Evolutionary conservation across 2,113 vertebrate species (phyloP).

Genomic region (Anguilla rostrata): DNA sequence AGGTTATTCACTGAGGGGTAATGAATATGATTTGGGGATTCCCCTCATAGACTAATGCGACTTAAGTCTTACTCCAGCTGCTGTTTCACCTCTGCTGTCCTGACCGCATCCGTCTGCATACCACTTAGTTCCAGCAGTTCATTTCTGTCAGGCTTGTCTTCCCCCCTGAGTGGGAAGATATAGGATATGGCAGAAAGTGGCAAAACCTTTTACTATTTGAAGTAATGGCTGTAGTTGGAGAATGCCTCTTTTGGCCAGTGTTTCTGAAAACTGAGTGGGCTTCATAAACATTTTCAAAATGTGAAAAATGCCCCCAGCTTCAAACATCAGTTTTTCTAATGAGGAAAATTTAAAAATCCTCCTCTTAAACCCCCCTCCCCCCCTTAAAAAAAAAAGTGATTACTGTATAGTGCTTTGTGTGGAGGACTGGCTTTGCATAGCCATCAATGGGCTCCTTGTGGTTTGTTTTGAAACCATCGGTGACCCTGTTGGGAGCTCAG

Average conservation of each 20-base stretch:
- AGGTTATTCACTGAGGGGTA: neutral
- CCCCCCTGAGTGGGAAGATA: neutral
- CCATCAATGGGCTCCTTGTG: slow-evolving; percentile 30
- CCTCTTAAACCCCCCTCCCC: neutral
- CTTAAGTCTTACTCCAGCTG: neutral
- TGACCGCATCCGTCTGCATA: neutral
- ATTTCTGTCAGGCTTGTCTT: neutral
- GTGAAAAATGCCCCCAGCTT: slow-evolving; percentile 28
- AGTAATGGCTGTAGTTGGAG: neutral
- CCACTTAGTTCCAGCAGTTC: neutral
- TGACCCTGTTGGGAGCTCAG: slow-evolving; percentile 2
- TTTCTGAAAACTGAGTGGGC: slow-evolving; percentile 18
- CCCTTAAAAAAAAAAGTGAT: neutral
- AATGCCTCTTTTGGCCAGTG: neutral
- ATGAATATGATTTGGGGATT: neutral
- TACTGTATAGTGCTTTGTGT: slow-evolving; percentile 21
- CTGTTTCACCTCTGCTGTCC: neutral
- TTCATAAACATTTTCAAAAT: slow-evolving; percentile 34
- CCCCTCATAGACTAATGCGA: neutral
- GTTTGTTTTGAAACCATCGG: slow-evolving; percentile 30
- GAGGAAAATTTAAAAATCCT: neutral
- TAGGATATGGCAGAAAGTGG: neutral
- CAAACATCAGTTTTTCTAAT: slow-evolving; percentile 24
- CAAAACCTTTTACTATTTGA: neutral
- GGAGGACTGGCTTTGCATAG: neutral